Base-by-base conservation (phyloP, 2,888 invertebrate species). In the Theretra japonica region DNA sequence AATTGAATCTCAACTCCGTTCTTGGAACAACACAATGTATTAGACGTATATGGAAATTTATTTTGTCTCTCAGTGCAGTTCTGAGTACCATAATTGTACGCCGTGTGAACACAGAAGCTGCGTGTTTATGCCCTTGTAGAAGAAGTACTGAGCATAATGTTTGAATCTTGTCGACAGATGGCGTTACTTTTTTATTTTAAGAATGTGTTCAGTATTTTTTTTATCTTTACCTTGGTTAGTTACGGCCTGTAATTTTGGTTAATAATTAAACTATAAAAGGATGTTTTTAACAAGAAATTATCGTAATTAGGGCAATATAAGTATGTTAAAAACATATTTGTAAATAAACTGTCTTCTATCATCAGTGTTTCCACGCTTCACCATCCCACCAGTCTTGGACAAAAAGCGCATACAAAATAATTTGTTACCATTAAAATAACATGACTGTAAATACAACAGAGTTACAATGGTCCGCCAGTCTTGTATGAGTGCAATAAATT, bases 401-500 rank as follows among this genome's bases (percentile, higher is more conserved):
- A 11, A 41, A 15, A 58, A 58, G 15, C 8, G 23, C 15, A 56
- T 56, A 15, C 3, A 58, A 25, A 25, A 23, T 53, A 53, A 53
- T 25, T 25, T 25, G 58, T 25, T 23, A 7, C 21, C n/a, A n/a
- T 58, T 3, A 0, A 58, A 15, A 58, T 4, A 58, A 23, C 4
- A 59, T 25, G 60, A 62, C 58, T 58, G 5, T 48, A 48, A 48
- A 65, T 48, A 65, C 19, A 28, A 17, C 17, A 5, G 33, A 62
- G n/a, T 41, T 17, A 48, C 65, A 65, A 65, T 48, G 23, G 62
- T 3, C 65, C 41, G 23, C 17, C 41, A 17, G 41, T 48, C n/a
- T 60, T 60, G n/a, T 53, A 53, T 33, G n/a, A 60, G 84, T 21
- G 41, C 23, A 65, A 65, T 65, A 65, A 88, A 88, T 86, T 86